phyloP scores from a whole-genome alignment of 2,888 invertebrate genomes.

The Trichogramma evanescens region DNA sequence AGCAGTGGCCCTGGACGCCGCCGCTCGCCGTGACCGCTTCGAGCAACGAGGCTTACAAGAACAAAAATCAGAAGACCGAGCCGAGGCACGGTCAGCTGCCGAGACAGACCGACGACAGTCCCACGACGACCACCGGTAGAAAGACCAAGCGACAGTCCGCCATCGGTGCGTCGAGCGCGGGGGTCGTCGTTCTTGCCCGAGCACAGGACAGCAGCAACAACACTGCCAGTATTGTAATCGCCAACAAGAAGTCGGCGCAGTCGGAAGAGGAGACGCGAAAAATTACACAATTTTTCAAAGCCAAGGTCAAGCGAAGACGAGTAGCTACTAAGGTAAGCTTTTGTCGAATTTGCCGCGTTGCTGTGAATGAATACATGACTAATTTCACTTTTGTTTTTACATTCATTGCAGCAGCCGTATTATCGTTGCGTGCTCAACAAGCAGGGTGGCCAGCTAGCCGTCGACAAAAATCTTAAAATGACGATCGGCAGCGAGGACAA shows the following conservation, averaged over 20 bases:
- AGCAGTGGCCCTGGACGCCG: slow-evolving; percentile 47
- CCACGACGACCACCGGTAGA: slow-evolving; percentile 31
- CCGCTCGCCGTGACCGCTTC: slow-evolving; percentile 42
- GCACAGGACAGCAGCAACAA: slow-evolving; percentile 36
- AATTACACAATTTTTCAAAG: slow-evolving; percentile 79
- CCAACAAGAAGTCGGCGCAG: slow-evolving; percentile 26
- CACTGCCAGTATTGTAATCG: slow-evolving; percentile 17
- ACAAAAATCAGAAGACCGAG: slow-evolving; percentile 42
- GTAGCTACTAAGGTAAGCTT: slow-evolving; percentile 29
- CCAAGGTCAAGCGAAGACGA: slow-evolving; percentile 66
- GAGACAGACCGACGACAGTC: slow-evolving; percentile 34
- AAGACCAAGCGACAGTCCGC: slow-evolving; percentile 8
- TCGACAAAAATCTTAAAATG: too few relatives aligned
- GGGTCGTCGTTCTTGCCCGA: slow-evolving; percentile 30
- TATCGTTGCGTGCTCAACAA: too few relatives aligned
- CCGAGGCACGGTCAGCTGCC: slow-evolving; percentile 42
- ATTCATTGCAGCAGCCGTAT: too few relatives aligned
- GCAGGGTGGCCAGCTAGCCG: too few relatives aligned
- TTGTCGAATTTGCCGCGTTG: background rate
- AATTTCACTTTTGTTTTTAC: too few relatives aligned
- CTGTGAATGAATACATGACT: too few relatives aligned
- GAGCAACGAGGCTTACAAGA: slow-evolving; percentile 37
- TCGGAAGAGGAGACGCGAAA: slow-evolving; percentile 52
- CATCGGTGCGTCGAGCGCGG: slow-evolving; percentile 10
- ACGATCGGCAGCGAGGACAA: too few relatives aligned